Conservation (phyloP, 2,888 invertebrate genomes). For the Noctua comes region DNA sequence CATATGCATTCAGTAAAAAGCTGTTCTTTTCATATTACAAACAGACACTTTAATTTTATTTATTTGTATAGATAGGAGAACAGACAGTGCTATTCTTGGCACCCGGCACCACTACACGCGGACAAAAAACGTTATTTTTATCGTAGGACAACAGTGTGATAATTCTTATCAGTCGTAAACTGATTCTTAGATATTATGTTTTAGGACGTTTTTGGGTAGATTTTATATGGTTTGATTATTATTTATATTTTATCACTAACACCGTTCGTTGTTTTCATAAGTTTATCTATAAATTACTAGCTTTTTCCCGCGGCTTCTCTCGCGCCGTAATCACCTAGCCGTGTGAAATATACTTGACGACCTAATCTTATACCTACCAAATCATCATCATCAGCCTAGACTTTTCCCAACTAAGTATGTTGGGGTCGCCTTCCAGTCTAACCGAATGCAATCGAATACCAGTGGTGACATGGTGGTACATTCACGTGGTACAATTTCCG, state of each 20-base stretch:
- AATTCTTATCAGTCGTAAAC: not conserved
- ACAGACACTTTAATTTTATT: too few relatives aligned
- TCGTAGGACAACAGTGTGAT: not conserved
- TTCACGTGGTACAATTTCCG: not conserved
- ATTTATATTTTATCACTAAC: not conserved
- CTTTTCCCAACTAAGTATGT: not conserved
- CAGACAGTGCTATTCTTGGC: not conserved
- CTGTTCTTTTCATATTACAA: too few relatives aligned
- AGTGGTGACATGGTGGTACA: not conserved
- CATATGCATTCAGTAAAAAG: too few relatives aligned
- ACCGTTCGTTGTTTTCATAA: not conserved
- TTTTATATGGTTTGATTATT: not conserved
- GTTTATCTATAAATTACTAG: not conserved
- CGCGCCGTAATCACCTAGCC: too few relatives aligned
- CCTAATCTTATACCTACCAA: too few relatives aligned
- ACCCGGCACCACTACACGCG: not conserved
- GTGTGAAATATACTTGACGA: too few relatives aligned
- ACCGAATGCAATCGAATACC: not conserved
- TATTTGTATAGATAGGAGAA: too few relatives aligned
- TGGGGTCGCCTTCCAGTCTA: not conserved
- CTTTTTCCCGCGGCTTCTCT: too few relatives aligned
- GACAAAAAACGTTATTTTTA: not conserved
- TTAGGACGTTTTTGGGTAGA: not conserved
- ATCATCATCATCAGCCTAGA: not conserved
- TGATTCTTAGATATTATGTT: constrained; percentile 1